phyloP scores from a whole-genome alignment of 2,797 vertebrate genomes.

The Schizopygopsis pylzovi region DNA sequence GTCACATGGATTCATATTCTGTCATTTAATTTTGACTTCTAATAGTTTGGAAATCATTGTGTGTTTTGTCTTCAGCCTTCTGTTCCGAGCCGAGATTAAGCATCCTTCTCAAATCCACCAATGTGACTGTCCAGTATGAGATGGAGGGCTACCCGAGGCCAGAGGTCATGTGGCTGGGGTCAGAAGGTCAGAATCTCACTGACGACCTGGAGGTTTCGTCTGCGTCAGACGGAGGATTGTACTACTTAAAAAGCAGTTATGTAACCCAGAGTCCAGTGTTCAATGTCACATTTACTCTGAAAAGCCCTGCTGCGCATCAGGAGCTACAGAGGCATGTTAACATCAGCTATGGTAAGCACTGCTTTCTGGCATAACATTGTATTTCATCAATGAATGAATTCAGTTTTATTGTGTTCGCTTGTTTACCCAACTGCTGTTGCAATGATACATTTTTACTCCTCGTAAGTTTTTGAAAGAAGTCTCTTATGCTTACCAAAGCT shows the following conservation, averaged over 20 bases:
- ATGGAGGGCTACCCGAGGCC: slow-evolving; percentile 56
- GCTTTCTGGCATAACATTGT: not conserved
- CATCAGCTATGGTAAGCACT: slow-evolving; percentile 51
- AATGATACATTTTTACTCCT: not conserved
- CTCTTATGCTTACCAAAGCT: not conserved
- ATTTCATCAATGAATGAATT: too few relatives aligned
- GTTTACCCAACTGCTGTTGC: not conserved
- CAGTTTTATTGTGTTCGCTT: not conserved
- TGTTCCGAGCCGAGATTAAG: slow-evolving; percentile 60
- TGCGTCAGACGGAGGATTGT: slow-evolving; percentile 27
- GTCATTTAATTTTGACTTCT: not conserved
- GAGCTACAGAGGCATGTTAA: slow-evolving; percentile 48
- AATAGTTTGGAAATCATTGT: not conserved
- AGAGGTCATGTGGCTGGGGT: slow-evolving; percentile 46
- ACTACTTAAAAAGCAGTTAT: slow-evolving; percentile 42
- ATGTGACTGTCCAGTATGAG: slow-evolving; percentile 51
- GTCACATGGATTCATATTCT: not conserved
- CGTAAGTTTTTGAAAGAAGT: too few relatives aligned
- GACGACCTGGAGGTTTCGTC: not conserved
- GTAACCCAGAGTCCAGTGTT: not conserved
- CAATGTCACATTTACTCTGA: slow-evolving; percentile 57
- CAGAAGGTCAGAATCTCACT: slow-evolving; percentile 43
- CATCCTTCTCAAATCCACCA: slow-evolving; percentile 11
- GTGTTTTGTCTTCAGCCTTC: slow-evolving; percentile 45
- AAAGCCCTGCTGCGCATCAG: slow-evolving; percentile 51